Evolutionary conservation across 2,888 invertebrate species (phyloP), one percentile per base, ranked within the genome.

Genomic region (Charanyca ferruginea): DNA sequence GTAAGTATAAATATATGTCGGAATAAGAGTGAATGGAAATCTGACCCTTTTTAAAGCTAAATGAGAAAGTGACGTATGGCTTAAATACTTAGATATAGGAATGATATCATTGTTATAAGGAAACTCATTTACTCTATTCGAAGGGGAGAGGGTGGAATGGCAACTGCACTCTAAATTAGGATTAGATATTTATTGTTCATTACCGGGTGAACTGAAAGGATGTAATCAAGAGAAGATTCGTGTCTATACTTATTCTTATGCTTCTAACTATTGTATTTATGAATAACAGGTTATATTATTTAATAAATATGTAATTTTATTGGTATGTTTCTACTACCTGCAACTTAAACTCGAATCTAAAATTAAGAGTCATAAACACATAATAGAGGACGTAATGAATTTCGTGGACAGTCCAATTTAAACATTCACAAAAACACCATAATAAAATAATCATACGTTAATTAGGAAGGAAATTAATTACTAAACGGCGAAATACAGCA

Each of bases 281-380:
- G 48, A 45, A 64, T 74, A 72, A 62, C 72, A 20, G 57, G 53
- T 67, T 58, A 18, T 53, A 60, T 67, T 49, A 53, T 49, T 59
- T 59, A 18, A 69, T 58, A 62, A 63, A 57, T 65, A 60, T 42
- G 13, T 47, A 52, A 45, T 41, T 67, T 72, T 57, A 61, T 42
- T 59, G 48, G 2, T 52, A 47, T n/a, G 20, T 35, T 28, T 65
- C 55, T 42, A 77, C 63, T 73, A 64, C 72, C 68, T 74, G 38
- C 66, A 69, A 66, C 64, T 69, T 66, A 73, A 63, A 80, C 38
- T 73, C 66, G 64, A 79, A 78, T 71, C 67, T 85, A 88, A 83
- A 91, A 93, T 93, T 92, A 93, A 85, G 85, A 80, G 86, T 83
- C 87, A 90, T 93, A 90, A 92, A 93, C 83, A 84, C 79, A 90